phyloP scores from a whole-genome alignment of 2,888 invertebrate species.

The Ophioninae sp. region DNA sequence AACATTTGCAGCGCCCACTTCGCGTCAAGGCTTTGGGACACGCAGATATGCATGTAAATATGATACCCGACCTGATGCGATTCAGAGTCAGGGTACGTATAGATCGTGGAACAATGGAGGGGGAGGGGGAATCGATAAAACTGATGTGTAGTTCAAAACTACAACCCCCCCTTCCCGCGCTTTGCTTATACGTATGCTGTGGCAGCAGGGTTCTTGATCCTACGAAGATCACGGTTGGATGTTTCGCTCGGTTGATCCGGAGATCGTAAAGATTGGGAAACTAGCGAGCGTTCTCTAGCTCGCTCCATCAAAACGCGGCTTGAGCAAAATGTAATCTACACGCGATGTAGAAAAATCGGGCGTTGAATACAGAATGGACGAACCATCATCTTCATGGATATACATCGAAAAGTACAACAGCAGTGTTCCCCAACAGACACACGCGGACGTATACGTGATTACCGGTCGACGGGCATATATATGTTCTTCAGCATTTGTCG shows the following conservation, averaged over 20 bases:
- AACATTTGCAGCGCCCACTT: constrained; percentile 36
- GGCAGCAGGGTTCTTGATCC: constrained; percentile 27
- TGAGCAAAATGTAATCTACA: constrained; percentile 17
- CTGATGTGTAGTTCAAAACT: background rate
- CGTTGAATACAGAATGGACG: constrained; percentile 34
- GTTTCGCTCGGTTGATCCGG: constrained; percentile 11
- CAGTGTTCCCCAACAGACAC: background rate
- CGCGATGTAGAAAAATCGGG: background rate
- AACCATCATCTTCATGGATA: constrained; percentile 18
- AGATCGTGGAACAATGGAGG: background rate
- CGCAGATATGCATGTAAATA: constrained; percentile 18
- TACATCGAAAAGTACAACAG: constrained; percentile 8
- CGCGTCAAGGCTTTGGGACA: background rate
- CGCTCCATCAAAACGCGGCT: background rate
- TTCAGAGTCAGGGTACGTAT: background rate
- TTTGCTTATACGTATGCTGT: constrained; percentile 11
- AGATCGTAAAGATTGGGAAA: constrained; percentile 40
- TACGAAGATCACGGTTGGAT: constrained; percentile 12
- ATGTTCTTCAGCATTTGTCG: constrained; percentile 41
- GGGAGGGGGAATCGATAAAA: constrained; percentile 11
- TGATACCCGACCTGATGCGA: constrained; percentile 15
- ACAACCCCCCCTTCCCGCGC: background rate
- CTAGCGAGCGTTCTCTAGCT: background rate
- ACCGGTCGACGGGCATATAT: background rate
- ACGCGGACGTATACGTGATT: background rate